These are phyloP conservation scores for Alouatta palliata DNA, from an alignment of 2,113 vertebrate genomes.

Conservation along the genomic window DNA sequence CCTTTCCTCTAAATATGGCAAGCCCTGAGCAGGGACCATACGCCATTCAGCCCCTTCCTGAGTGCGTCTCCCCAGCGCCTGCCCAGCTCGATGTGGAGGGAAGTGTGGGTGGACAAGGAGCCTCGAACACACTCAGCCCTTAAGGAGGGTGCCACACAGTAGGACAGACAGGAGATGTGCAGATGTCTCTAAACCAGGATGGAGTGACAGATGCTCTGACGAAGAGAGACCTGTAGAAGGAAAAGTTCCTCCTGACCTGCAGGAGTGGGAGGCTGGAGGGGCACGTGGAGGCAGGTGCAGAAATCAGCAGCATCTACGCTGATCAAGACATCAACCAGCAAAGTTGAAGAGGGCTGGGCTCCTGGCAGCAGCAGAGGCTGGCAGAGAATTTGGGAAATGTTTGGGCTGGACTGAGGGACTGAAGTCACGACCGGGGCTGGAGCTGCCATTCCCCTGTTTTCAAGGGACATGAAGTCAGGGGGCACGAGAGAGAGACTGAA, in stretches of 20 bases:
- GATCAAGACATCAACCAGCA: not conserved
- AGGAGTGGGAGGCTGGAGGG: not conserved
- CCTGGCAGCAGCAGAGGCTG: not conserved
- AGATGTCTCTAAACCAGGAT: not conserved
- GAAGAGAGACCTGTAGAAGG: fast-evolving
- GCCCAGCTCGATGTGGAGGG: not conserved
- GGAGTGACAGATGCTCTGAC: fast-evolving
- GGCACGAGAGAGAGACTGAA: not conserved
- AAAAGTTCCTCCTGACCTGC: fast-evolving
- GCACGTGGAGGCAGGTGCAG: fast-evolving
- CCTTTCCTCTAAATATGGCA: not conserved
- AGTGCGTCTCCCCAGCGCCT: not conserved
- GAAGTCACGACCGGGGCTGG: not conserved
- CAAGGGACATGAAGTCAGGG: fast-evolving
- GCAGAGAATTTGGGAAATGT: not conserved
- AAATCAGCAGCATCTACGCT: not conserved
- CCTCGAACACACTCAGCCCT: not conserved
- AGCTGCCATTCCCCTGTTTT: fast-evolving
- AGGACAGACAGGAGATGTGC: not conserved
- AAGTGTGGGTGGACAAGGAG: fast-evolving
- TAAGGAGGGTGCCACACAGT: not conserved
- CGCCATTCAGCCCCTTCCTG: too few relatives aligned
- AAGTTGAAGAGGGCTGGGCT: not conserved
- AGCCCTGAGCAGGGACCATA: not conserved
- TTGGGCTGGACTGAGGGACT: not conserved